phyloP scores from a whole-genome alignment of 37 sponge, comb jelly and placozoan species.

The Dysidea cf. avara region DNA sequence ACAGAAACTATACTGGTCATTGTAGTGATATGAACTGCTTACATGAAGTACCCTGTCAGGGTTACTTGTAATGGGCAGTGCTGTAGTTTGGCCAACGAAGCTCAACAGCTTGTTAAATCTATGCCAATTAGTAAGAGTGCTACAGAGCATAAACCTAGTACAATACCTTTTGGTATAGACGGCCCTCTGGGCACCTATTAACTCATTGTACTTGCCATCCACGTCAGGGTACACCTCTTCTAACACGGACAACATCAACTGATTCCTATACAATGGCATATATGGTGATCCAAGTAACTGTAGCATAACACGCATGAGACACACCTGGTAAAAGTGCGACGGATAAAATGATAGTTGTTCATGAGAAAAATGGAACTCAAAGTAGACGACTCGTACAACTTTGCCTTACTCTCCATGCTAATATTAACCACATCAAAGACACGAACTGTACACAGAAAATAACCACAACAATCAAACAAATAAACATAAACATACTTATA shows the following conservation, averaged over 20 bases:
- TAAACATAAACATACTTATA: not conserved
- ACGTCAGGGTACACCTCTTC: constrained; percentile 61
- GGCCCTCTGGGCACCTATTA: constrained; percentile 45
- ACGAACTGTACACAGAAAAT: constrained; percentile 28
- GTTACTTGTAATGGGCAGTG: too few species aligned
- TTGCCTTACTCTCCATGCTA: constrained; percentile 83
- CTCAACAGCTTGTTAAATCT: constrained; percentile 37
- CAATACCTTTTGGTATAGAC: constrained; percentile 75
- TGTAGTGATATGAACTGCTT: too few species aligned
- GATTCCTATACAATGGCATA: constrained; percentile 34
- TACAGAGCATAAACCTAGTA: too few species aligned
- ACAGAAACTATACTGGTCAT: not conserved
- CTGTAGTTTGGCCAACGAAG: constrained; percentile 6
- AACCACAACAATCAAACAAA: not conserved
- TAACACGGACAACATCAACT: constrained; percentile 60
- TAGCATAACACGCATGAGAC: not conserved
- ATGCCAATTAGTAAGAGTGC: too few species aligned
- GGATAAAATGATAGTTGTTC: constrained; percentile 91
- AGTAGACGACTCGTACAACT: constrained; percentile 66
- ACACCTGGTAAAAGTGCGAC: constrained; percentile 72
- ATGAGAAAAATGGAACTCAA: constrained; percentile 77
- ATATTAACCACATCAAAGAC: constrained; percentile 65
- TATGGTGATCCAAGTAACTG: too few species aligned
- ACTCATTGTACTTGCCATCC: constrained; percentile 59
- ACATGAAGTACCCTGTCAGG: too few species aligned